Conservation (phyloP, 35 echinoderm and acorn worm species). For the Holothuria glaberrima region DNA sequence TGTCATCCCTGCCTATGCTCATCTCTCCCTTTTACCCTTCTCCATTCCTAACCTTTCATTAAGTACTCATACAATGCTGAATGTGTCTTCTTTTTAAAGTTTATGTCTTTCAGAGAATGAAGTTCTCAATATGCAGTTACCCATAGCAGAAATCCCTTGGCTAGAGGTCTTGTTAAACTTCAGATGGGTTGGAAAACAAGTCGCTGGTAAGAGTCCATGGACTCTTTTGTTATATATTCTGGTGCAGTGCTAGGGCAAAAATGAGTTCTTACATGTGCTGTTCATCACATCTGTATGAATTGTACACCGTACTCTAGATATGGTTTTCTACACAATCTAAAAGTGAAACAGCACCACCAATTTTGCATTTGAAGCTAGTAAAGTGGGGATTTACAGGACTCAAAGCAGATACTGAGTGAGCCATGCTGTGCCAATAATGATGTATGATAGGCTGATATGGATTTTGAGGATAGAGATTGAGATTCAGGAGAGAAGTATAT, state of each 20-base stretch:
- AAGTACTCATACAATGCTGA: too few relatives aligned
- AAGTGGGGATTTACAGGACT: neutral
- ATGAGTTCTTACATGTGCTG: neutral
- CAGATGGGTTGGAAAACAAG: constrained; percentile 87
- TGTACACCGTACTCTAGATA: too few relatives aligned
- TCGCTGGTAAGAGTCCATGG: constrained; percentile 54
- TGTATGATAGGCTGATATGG: too few relatives aligned
- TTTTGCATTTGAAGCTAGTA: neutral
- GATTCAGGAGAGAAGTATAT: too few relatives aligned
- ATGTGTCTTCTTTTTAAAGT: constrained; percentile 11
- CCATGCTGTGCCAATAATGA: too few relatives aligned
- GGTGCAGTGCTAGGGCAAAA: neutral
- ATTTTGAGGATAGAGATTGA: too few relatives aligned
- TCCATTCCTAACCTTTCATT: too few relatives aligned
- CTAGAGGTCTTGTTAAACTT: constrained; percentile 88
- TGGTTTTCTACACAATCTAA: neutral
- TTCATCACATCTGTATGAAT: too few relatives aligned
- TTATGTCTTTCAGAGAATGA: constrained; percentile 87
- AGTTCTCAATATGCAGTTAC: constrained; percentile 75
- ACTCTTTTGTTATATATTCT: neutral
- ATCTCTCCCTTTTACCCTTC: too few relatives aligned
- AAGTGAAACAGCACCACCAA: neutral
- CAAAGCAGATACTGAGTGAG: too few relatives aligned
- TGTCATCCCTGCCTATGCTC: too few relatives aligned
- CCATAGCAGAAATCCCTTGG: constrained; percentile 67